These are phyloP conservation scores for Trididemnum nubilum DNA, from an alignment of 23 tunicate species.

Conservation along the genomic window DNA sequence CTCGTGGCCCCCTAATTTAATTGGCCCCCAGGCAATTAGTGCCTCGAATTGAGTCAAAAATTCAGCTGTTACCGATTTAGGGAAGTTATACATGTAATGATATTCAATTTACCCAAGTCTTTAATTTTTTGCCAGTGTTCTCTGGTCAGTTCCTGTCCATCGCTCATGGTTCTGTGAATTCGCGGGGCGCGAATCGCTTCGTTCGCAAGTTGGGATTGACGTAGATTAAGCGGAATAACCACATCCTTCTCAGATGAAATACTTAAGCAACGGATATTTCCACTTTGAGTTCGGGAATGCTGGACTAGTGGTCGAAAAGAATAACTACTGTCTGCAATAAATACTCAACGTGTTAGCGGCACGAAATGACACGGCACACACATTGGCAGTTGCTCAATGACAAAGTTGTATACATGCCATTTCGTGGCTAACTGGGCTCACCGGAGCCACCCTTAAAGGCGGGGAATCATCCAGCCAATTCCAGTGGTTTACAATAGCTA, in stretches of 20 bases:
- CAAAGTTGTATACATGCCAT: too few species aligned
- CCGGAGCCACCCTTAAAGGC: too few species aligned
- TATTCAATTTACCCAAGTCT: constrained; percentile 75
- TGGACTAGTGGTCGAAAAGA: not conserved
- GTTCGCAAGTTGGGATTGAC: constrained; percentile 40
- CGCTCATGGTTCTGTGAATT: constrained; percentile 45
- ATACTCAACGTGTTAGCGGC: not conserved
- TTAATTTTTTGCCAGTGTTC: constrained; percentile 90
- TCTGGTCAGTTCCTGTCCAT: constrained; percentile 83
- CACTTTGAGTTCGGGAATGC: not conserved
- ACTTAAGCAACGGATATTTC: constrained; percentile 14
- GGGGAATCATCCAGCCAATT: too few species aligned
- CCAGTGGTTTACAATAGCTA: too few species aligned
- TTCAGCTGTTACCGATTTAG: too few species aligned
- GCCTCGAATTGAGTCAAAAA: too few species aligned
- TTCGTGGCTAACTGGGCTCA: too few species aligned
- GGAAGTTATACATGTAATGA: too few species aligned
- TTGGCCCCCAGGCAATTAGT: too few species aligned
- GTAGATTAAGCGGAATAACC: constrained; percentile 25
- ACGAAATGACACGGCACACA: not conserved
- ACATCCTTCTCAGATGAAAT: constrained; percentile 56
- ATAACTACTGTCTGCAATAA: not conserved
- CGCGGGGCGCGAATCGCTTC: constrained; percentile 46
- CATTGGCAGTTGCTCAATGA: too few species aligned
- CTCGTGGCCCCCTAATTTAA: too few species aligned